Conservation (phyloP, 92 coral and sea anemone species). For the Epizoanthus ramosus region DNA sequence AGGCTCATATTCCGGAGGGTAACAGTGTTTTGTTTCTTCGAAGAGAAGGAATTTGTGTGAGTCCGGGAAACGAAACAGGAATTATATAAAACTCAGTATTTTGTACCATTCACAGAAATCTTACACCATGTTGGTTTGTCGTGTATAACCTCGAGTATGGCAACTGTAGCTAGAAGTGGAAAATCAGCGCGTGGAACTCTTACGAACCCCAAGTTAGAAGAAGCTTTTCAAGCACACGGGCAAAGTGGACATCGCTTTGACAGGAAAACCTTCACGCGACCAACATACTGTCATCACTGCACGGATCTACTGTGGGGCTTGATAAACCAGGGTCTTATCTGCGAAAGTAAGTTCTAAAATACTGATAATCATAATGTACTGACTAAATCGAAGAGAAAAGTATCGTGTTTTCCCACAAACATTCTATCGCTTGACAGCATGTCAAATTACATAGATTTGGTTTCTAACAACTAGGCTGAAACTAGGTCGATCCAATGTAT, state of each 20-base stretch:
- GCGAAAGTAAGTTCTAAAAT: constrained; percentile 81
- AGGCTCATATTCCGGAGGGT: constrained; percentile 8
- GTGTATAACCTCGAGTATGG: constrained; percentile 2
- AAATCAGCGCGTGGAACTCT: constrained; percentile 47
- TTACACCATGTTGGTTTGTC: not conserved
- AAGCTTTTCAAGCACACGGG: constrained; percentile 90
- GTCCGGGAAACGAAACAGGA: constrained; percentile 2
- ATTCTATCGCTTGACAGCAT: no score
- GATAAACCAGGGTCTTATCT: constrained; percentile 86
- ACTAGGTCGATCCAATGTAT: no score
- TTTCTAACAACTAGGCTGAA: no score
- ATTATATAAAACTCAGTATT: not conserved
- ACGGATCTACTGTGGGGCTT: constrained; percentile 96
- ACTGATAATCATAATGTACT: not conserved
- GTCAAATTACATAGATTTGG: no score
- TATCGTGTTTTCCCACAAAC: no score
- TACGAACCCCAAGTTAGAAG: constrained; percentile 74
- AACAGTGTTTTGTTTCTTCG: not conserved
- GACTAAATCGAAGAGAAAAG: no score
- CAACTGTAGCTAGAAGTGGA: constrained; percentile 28
- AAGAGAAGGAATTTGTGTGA: not conserved
- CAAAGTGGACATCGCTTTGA: constrained; percentile 94
- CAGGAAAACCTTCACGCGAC: constrained; percentile 82
- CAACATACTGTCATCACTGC: constrained; percentile 94
- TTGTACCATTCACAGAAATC: not conserved